Percentiles rank a stretch among this genome's conserved stretches.
These are phyloP conservation scores for Drosophila meridiana DNA, from an alignment of 2,888 invertebrate species.

Conservation along the genomic window DNA sequence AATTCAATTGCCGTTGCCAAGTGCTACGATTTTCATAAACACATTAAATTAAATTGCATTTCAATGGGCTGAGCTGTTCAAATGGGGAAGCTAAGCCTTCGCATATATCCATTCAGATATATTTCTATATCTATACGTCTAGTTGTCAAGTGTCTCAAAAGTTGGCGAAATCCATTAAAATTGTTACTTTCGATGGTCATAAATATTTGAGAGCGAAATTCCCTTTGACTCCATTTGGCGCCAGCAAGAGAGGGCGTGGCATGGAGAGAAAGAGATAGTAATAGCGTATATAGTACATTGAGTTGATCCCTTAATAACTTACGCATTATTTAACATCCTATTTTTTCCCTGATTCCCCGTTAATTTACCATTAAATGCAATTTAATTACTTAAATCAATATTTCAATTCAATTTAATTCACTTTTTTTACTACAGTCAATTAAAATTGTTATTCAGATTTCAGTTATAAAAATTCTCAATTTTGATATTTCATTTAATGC, in stretches of 20 bases:
- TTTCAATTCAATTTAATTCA: neutral
- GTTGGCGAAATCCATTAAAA: constrained; percentile 61
- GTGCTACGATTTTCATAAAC: constrained; percentile 79
- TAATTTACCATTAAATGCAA: neutral
- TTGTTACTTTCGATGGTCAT: constrained; percentile 28
- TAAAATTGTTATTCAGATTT: constrained; percentile 2
- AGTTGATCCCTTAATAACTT: constrained; percentile 1
- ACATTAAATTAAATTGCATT: constrained; percentile 84
- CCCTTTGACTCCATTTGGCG: constrained; percentile 6
- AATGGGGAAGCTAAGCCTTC: neutral
- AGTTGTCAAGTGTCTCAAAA: constrained; percentile 45
- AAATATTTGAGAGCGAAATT: constrained; percentile 35
- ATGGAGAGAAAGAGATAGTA: neutral
- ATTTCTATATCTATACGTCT: neutral
- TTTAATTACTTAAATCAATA: neutral
- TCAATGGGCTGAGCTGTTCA: constrained; percentile 53
- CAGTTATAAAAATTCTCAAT: neutral
- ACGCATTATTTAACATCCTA: neutral
- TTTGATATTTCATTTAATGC: constrained; percentile 1
- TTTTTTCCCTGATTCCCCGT: neutral
- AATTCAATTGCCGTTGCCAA: constrained; percentile 59
- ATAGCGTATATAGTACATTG: neutral
- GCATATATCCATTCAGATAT: neutral
- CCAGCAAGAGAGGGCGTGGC: constrained; percentile 2
- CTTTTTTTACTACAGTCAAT: neutral